Conservation (phyloP, 2,888 invertebrate genomes). For the Patella depressa region DNA sequence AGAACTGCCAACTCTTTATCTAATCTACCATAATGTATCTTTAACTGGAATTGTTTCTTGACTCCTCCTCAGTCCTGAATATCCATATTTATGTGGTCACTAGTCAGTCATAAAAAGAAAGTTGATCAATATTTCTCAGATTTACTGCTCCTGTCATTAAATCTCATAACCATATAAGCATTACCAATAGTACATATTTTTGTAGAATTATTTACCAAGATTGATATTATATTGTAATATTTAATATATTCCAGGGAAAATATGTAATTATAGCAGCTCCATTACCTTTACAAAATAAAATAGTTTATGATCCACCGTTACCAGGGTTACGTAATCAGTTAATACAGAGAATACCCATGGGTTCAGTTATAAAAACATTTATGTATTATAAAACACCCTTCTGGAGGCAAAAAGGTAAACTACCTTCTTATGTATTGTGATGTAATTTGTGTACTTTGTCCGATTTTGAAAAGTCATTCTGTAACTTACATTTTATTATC, state of each 20-base stretch:
- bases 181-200: background rate
- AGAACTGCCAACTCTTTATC: no score
- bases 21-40: no score
- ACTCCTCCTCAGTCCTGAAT: no score
- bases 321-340: slow-evolving; percentile 66
- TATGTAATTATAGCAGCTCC: slow-evolving; percentile 69
- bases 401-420: slow-evolving; percentile 70
- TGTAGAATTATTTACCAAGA: background rate
- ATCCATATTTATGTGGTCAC: no score
- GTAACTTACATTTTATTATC: no score
- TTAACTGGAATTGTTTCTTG: no score
- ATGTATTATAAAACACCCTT: slow-evolving; percentile 71
- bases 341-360: slow-evolving; percentile 69
- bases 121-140: no score
- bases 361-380: slow-evolving; percentile 71
- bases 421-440: background rate
- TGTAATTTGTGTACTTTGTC: background rate
- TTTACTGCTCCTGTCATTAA: no score
- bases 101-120: no score
- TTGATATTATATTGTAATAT: background rate
- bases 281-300: slow-evolving; percentile 65
- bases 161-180: background rate
- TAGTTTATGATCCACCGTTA: slow-evolving; percentile 67
- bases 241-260: slow-evolving; percentile 36
- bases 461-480: no score